These are phyloP conservation scores for Hippolais icterina DNA, from an alignment of 2,113 vertebrate species.

Conservation along the genomic window DNA sequence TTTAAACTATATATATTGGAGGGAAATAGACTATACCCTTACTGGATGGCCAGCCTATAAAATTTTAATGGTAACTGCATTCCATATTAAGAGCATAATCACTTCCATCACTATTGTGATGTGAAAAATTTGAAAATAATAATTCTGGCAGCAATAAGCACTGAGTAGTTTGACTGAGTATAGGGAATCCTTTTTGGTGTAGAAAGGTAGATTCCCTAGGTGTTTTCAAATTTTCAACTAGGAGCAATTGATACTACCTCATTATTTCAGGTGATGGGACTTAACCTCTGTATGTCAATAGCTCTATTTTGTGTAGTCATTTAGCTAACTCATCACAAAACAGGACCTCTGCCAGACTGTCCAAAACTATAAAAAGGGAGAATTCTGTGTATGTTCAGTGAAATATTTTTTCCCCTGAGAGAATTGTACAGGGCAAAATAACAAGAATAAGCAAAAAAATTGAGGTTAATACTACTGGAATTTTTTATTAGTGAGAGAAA, in stretches of 20 bases:
- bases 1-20: background rate
- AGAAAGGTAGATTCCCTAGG: background rate
- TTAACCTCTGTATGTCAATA: background rate
- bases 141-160: background rate
- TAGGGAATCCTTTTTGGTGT: background rate
- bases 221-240: background rate
- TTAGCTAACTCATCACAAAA: background rate
- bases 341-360: background rate
- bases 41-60: background rate
- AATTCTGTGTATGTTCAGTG: background rate
- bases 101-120: background rate
- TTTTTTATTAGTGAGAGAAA: background rate
- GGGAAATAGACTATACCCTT: background rate
- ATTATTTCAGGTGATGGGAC: background rate
- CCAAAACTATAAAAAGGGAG: background rate
- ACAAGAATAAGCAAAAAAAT: background rate
- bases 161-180: background rate
- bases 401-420: background rate
- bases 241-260: background rate
- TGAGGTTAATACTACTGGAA: background rate
- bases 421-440: background rate
- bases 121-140: background rate
- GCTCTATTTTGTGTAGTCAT: background rate
- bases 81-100: background rate
- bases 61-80: background rate